These are phyloP conservation scores for Urechis unicinctus DNA, from an alignment of 2,888 invertebrate species.

Conservation along the genomic window DNA sequence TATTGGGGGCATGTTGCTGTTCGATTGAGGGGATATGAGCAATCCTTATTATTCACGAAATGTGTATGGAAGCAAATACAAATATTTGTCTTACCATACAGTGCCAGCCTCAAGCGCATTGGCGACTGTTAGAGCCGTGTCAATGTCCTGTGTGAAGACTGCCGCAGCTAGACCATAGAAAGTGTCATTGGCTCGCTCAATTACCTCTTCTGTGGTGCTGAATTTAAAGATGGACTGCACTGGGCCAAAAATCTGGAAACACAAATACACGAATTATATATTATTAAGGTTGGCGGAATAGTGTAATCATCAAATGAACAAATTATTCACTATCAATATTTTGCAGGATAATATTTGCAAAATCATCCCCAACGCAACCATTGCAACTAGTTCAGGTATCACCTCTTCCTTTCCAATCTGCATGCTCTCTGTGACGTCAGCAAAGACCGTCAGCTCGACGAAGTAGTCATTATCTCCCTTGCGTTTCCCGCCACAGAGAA, in stretches of 20 bases:
- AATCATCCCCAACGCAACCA: too few relatives aligned
- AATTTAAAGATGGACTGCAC: slow-evolving; percentile 82
- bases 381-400: too few relatives aligned
- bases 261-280: neutral
- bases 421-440: slow-evolving; percentile 52
- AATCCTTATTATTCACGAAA: too few relatives aligned
- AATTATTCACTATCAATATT: neutral
- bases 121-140: slow-evolving; percentile 69
- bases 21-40: too few relatives aligned
- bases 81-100: too few relatives aligned
- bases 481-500: slow-evolving; percentile 65
- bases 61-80: too few relatives aligned
- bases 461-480: slow-evolving; percentile 51
- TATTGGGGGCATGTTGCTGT: too few relatives aligned
- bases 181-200: slow-evolving; percentile 75
- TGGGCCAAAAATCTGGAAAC: slow-evolving; percentile 78
- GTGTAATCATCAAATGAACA: neutral
- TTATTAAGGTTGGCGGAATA: neutral
- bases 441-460: slow-evolving; percentile 53
- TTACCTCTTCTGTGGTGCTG: slow-evolving; percentile 72
- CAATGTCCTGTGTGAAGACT: slow-evolving; percentile 71
- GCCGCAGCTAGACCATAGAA: slow-evolving; percentile 77
- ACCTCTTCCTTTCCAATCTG: slow-evolving; percentile 53
- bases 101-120: slow-evolving; percentile 73
- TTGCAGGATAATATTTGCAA: too few relatives aligned